Base-by-base conservation (phyloP, 2,888 invertebrate genomes). In the Nomada goodeniana region DNA sequence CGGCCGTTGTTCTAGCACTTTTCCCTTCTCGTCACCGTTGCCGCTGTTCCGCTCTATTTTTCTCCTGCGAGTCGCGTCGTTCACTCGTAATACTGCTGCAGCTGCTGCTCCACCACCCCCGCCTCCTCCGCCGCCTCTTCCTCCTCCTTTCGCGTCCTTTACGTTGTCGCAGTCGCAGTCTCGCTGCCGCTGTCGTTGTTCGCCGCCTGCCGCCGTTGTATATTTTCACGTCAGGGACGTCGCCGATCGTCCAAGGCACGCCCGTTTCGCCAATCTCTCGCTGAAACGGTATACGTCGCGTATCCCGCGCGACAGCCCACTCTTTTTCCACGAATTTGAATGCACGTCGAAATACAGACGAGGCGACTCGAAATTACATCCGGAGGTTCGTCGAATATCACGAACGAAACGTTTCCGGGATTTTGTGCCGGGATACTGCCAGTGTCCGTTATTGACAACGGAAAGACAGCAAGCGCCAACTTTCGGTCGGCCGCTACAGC, bases 381-480 rank as follows among this genome's bases (percentile, higher is more conserved):
- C 77, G 80, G 47, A 61, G 61, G 61, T 42, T 63, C 80, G 78
- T 68, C 36, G 57, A 80, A 63, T 80, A 78, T 69, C 70, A 68
- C 86, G 83, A 87, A 82, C 64, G 80, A 82, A 85, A 89, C 83
- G 88, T 90, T 91, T 90, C 76, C 80, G 77, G 61, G 71, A 80
- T 89, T 90, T 89, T 86, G 86, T 89, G 86, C 91, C 91, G 91
- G 90, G 89, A 89, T 85, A 89, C 89, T 88, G 87, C 88, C 88
- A 90, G 86, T 91, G 91, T 92, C 91, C 92, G 92, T 92, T 92
- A 92, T 92, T 92, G 91, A 92, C 91, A 92, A 91, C 92, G 92
- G 89, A 91, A 91, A 86, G 87, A 88, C 88, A 82, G 72, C 86
- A 87, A 91, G 91, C 91, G 92, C 91, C 90, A 90, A 76, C 89